Conservation (phyloP, 2,113 vertebrate genomes). For the Zosterops hypoxanthus region DNA sequence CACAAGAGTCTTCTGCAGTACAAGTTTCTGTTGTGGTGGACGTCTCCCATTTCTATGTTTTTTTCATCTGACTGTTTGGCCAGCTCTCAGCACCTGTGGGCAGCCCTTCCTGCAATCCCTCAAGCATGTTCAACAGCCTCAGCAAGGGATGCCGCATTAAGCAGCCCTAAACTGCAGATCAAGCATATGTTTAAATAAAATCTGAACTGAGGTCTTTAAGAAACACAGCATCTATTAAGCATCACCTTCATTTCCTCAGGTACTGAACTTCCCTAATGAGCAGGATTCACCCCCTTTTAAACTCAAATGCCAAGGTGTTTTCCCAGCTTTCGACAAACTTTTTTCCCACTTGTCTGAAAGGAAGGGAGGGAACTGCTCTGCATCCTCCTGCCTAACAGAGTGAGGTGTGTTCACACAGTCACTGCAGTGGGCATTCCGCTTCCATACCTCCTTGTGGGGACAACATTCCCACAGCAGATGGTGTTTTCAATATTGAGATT, state of each 20-base stretch:
- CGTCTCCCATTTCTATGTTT: background rate
- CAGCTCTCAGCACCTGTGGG: background rate
- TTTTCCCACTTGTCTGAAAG: background rate
- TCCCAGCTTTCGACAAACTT: background rate
- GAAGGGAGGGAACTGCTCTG: background rate
- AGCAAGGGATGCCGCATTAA: background rate
- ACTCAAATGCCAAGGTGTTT: background rate
- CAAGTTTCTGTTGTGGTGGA: background rate
- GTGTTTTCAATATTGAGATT: background rate
- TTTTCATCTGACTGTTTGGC: background rate
- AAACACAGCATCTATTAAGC: background rate
- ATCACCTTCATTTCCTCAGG: background rate
- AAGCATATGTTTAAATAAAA: background rate
- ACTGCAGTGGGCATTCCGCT: background rate
- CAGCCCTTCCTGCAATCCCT: background rate
- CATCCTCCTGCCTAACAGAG: rapidly evolving
- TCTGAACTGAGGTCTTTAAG: background rate
- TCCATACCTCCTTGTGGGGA: background rate
- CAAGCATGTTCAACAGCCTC: background rate
- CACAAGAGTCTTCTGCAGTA: background rate
- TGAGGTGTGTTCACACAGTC: rapidly evolving
- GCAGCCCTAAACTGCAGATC: background rate
- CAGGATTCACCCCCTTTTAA: background rate
- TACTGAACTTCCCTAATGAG: background rate
- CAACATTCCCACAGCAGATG: background rate